Evolutionary conservation across 2,113 vertebrate species (phyloP).

Genomic region (Phocoena phocoena): DNA sequence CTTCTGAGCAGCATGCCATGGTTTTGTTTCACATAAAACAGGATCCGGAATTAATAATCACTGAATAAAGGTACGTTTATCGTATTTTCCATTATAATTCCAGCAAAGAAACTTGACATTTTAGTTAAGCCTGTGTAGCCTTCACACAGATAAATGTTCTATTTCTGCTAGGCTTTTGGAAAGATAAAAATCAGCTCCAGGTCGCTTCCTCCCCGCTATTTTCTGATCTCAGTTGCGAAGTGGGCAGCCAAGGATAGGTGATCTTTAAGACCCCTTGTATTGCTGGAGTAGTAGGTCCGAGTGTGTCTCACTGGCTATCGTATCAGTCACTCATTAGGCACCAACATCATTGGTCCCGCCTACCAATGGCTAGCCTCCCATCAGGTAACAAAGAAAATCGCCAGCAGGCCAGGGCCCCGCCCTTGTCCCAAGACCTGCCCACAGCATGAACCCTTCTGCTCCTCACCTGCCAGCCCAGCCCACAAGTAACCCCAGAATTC

Average conservation of each 20-base stretch:
- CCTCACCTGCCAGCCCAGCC: neutral
- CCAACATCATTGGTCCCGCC: neutral
- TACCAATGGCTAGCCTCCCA: neutral
- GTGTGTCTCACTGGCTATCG: neutral
- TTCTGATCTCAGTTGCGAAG: neutral
- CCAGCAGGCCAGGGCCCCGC: neutral
- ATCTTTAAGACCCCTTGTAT: neutral
- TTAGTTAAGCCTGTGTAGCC: constrained; percentile 6
- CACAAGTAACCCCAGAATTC: neutral
- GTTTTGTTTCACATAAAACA: neutral
- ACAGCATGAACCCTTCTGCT: neutral
- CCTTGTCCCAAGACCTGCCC: neutral
- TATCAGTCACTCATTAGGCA: neutral
- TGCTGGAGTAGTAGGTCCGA: neutral
- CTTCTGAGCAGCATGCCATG: neutral
- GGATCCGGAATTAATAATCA: neutral
- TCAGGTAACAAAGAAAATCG: neutral
- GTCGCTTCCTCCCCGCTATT: neutral
- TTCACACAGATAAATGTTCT: neutral
- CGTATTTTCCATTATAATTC: neutral
- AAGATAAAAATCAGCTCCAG: neutral
- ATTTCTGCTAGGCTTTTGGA: constrained; percentile 8
- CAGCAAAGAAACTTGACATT: constrained; percentile 61
- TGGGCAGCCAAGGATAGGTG: neutral
- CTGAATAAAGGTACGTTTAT: neutral